Conservation (phyloP, 2,797 vertebrate species). For the Tenualosa thibaudeaui region DNA sequence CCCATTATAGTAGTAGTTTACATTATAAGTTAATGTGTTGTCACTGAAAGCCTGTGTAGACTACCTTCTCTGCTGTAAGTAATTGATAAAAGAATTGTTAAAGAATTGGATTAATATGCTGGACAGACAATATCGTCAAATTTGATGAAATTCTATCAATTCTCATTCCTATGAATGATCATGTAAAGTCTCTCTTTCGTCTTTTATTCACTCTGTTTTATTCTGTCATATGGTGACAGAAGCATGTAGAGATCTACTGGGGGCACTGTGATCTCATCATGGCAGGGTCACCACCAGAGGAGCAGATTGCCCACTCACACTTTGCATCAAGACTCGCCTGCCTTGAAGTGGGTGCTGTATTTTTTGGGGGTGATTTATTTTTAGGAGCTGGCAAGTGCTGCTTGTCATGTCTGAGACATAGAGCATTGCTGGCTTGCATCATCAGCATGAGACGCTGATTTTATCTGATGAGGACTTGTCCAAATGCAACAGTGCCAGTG, state of each 20-base stretch:
- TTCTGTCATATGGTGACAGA: not conserved
- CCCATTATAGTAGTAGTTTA: too few species aligned
- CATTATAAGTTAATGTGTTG: too few species aligned
- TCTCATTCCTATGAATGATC: too few species aligned
- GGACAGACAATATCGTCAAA: too few species aligned
- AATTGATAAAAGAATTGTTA: too few species aligned
- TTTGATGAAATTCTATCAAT: too few species aligned
- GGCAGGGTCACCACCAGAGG: not conserved
- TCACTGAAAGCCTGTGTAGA: too few species aligned
- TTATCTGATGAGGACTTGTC: not conserved
- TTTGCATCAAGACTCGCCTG: not conserved
- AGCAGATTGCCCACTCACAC: not conserved
- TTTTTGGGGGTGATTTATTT: not conserved
- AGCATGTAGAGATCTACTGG: not conserved
- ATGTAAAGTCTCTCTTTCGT: not conserved
- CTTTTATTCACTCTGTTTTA: not conserved
- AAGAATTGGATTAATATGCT: too few species aligned
- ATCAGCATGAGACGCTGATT: not conserved
- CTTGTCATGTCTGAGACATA: not conserved
- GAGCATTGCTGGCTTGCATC: not conserved
- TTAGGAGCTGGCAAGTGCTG: not conserved
- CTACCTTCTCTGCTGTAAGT: too few species aligned
- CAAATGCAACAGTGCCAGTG: constrained; percentile 16
- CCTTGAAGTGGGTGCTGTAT: too few species aligned
- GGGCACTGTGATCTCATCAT: not conserved